Base-by-base conservation (phyloP, 2,797 vertebrate genomes). In the Cottoperca gobio region DNA sequence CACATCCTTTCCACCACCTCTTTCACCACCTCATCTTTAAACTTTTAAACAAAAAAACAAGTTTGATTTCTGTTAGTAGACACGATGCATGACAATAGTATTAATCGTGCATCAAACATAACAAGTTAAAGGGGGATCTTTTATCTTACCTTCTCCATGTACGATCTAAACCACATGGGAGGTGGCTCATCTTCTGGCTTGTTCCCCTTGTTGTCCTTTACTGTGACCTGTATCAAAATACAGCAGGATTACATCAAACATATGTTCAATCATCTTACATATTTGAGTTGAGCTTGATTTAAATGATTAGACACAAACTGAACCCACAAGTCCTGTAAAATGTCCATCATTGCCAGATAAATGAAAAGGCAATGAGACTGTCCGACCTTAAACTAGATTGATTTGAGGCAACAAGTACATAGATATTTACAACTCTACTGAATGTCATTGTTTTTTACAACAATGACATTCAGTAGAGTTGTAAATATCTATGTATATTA, bases 1-100 rank as follows among this genome's bases (percentile, higher is more conserved):
- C 97, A 98, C 94, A 99, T 96, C 76, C 95, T 95, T 80, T 99
- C 97, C 61, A 99, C 98, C 0, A 97, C 98, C 85, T 99, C 98
- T 86, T 96, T 97, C 55, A 99, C 97, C 12, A 99, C 96, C 80
- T 98, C 97, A 14, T 98, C 97, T 90, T 98, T 97, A 81, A 99
- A 99, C 98, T 99, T 77, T 2, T 58, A 8, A 33, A 33, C 31
- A 33, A 39, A 21, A 52, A 39, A 6, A 53, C n/a, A 5, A 23
- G 9, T 39, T 39, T 13, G 16, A 43, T 35, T 46, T 14, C 5
- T 2, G 8, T 49, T 2, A 65, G 23, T 2, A 48, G 26, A 21
- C 55, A 55, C 0, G 28, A 10, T 10, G 65, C 2, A n/a, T 8
- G 0, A 9, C 23, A 4, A 8, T 37, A 48, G 52, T 6, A 33